Percentiles rank a stretch among this genome's conserved stretches.
Conservation (phyloP, 2,888 invertebrate species). For the Leptopterna dolabrata region DNA sequence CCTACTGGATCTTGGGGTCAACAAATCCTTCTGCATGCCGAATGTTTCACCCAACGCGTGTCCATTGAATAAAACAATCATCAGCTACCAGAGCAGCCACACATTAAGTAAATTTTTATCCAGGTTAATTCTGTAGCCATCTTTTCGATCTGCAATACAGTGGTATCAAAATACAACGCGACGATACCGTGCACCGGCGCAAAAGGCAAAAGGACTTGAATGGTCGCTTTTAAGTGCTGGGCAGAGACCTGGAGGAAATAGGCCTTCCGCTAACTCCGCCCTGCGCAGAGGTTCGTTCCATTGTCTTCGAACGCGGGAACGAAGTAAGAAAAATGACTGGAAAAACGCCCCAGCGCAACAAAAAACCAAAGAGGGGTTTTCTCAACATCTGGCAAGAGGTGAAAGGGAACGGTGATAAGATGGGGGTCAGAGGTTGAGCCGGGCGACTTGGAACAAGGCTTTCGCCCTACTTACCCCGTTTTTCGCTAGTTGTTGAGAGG, state of each 20-base stretch:
- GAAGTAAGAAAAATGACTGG: neutral
- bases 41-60: no score
- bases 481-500: conserved; percentile 3
- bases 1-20: no score
- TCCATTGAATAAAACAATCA: no score
- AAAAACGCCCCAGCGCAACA: neutral
- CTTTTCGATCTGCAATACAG: neutral
- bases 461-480: neutral
- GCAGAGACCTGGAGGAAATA: neutral
- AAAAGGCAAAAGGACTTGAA: neutral
- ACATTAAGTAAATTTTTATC: no score
- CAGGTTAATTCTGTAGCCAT: neutral
- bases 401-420: neutral
- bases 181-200: neutral
- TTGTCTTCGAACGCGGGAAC: neutral
- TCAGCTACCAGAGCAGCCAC: no score
- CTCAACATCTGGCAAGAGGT: neutral
- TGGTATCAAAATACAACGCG: neutral
- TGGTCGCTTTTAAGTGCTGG: neutral
- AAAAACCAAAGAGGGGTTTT: neutral
- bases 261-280: neutral
- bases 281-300: neutral
- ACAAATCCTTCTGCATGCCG: no score
- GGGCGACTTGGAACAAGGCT: neutral
- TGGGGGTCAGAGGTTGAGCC: neutral